Percentiles rank a stretch among this genome's conserved stretches.
Conservation (phyloP, 2,797 vertebrate genomes). For the Scyliorhinus canicula region DNA sequence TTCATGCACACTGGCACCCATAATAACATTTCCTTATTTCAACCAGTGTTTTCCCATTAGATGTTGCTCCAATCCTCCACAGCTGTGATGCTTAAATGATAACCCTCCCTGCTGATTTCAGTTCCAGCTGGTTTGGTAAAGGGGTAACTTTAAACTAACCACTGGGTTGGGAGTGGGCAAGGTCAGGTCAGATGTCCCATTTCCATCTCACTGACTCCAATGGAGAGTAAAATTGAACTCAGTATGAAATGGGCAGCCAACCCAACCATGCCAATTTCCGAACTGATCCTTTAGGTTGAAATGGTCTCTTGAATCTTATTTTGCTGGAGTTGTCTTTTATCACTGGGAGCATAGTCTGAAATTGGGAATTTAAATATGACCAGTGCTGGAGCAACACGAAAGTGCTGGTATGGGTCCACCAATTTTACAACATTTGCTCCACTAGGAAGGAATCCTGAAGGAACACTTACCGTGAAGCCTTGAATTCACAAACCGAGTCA, state of each 20-base stretch:
- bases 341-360: background rate
- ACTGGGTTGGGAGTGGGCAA: background rate
- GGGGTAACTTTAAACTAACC: background rate
- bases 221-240: background rate
- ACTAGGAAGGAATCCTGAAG: background rate
- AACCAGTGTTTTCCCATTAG: background rate
- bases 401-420: background rate
- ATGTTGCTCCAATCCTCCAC: background rate
- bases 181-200: background rate
- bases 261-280: background rate
- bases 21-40: background rate
- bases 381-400: background rate
- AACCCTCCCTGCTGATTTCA: background rate
- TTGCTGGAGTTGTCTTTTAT: background rate
- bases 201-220: background rate
- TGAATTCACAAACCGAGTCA: background rate
- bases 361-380: background rate
- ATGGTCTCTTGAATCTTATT: background rate
- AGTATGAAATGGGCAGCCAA: background rate
- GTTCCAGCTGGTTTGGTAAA: background rate
- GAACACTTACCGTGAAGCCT: background rate
- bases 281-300: background rate
- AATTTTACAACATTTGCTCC: background rate
- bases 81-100: background rate
- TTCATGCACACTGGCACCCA: too few species aligned